These are phyloP conservation scores for Pollenia angustigena DNA, from an alignment of 2,888 invertebrate species.

Conservation along the genomic window DNA sequence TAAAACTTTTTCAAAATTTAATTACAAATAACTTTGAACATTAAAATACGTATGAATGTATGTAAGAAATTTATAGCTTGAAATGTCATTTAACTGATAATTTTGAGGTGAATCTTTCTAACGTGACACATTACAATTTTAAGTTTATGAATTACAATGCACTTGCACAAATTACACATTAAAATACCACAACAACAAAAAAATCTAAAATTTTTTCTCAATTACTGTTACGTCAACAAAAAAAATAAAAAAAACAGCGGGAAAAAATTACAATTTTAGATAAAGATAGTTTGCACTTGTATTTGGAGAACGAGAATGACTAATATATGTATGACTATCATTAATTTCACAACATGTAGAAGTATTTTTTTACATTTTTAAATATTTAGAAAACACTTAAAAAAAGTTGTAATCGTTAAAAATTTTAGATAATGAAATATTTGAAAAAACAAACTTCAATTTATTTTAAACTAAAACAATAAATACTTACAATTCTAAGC, in stretches of 20 bases:
- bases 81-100: slow-evolving; percentile 15
- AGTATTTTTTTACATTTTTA: slow-evolving; percentile 22
- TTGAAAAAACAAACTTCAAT: too few relatives aligned
- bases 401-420: not conserved
- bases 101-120: slow-evolving; percentile 15
- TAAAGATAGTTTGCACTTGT: slow-evolving; percentile 5
- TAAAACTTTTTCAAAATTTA: too few relatives aligned
- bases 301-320: slow-evolving; percentile 38
- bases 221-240: slow-evolving; percentile 37
- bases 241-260: not conserved
- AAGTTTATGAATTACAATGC: slow-evolving; percentile 51
- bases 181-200: slow-evolving; percentile 11
- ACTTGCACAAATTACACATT: slow-evolving; percentile 40
- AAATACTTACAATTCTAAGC: too few relatives aligned
- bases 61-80: not conserved
- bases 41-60: not conserved
- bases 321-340: slow-evolving; percentile 16
- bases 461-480: too few relatives aligned
- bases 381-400: slow-evolving; percentile 39
- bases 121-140: slow-evolving; percentile 61
- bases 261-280: slow-evolving; percentile 14
- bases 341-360: slow-evolving; percentile 27
- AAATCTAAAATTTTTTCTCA: slow-evolving; percentile 11
- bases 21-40: too few relatives aligned
- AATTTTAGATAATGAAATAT: not conserved